These are phyloP conservation scores for Sarcophaga rosellei DNA, from an alignment of 2,888 invertebrate species.

Conservation along the genomic window DNA sequence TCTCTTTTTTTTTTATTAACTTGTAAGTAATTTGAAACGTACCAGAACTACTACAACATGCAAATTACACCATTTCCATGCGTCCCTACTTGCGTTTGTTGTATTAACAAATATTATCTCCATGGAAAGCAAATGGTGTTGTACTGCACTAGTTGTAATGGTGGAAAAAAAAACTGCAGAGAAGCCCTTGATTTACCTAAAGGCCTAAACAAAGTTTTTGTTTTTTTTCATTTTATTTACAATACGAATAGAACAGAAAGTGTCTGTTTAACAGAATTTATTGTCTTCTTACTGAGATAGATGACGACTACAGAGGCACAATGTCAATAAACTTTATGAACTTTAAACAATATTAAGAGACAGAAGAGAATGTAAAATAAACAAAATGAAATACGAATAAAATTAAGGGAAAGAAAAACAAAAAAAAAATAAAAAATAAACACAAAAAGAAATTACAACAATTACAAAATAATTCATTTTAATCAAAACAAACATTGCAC, in stretches of 20 bases:
- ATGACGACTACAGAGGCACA: slow-evolving; percentile 16
- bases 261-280: slow-evolving; percentile 24
- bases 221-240: not conserved
- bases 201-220: slow-evolving; percentile 29
- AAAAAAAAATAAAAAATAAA: slow-evolving; percentile 28
- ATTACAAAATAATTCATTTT: slow-evolving; percentile 58
- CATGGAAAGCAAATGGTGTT: too few relatives aligned
- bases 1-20: not conserved
- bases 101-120: too few relatives aligned
- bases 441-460: slow-evolving; percentile 43
- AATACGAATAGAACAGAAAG: slow-evolving; percentile 10
- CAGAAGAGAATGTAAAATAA: slow-evolving; percentile 17
- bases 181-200: slow-evolving; percentile 67
- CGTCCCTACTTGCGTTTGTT: too few relatives aligned
- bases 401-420: slow-evolving; percentile 43
- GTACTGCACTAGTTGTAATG: not conserved
- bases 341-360: slow-evolving; percentile 46
- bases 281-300: slow-evolving; percentile 15
- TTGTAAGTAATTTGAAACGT: slow-evolving; percentile 51
- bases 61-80: too few relatives aligned
- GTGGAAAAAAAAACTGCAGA: not conserved
- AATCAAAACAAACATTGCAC: slow-evolving; percentile 18
- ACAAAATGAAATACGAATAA: slow-evolving; percentile 5
- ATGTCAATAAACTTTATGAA: slow-evolving; percentile 65
- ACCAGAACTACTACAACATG: not conserved